Evolutionary conservation across 1,140 invertebrate genomes (phyloP), one percentile per base, ranked within the genome.

Genomic region (Lamellibrachia luymesi): DNA sequence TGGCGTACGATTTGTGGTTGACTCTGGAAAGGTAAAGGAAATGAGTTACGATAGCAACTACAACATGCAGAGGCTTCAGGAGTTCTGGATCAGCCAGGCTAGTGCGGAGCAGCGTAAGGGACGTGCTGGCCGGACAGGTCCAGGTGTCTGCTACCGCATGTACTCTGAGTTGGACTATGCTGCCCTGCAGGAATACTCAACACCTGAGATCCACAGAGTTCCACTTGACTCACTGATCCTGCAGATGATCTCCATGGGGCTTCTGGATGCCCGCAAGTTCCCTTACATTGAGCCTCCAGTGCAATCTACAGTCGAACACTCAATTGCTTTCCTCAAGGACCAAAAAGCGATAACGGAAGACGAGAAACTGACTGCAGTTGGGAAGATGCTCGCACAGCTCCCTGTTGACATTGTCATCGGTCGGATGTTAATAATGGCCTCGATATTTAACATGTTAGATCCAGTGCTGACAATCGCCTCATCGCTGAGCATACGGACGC

Each of bases 41-140:
- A 99, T 99, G 98, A 98, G 97, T 95, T 99, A 98, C 96, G 98
- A 99, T 96, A 97, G 98, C 0, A 97, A 97, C 4, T 98, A 97
- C 94, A 99, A 98, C 96, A 98, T 98, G 97, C 98, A 98, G 92
- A 94, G 95, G 50, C 96, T 99, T 0, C 98, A 99, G 96, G 98
- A 99, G 96, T 99, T 99, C 96, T 99, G 98, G 98, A 99, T 99
- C 93, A 99, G 98, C 91, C 98, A 98, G 97, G 99, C 99, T 0
- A 99, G 98, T 95, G 98, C 99, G 22, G 98, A 99, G 95, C 99
- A 99, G 96, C 97, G 99, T 94, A 99, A 99, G 96, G 99, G 99
- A 50, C 97, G 99, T 96, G 98, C 99, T 93, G 99, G 98, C 93
- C 94, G 96, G 92, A 96, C 96, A 25, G 96, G 96, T n/a, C 96